phyloP scores from a whole-genome alignment of 1,140 invertebrate species.

The Camponotus vicinus region DNA sequence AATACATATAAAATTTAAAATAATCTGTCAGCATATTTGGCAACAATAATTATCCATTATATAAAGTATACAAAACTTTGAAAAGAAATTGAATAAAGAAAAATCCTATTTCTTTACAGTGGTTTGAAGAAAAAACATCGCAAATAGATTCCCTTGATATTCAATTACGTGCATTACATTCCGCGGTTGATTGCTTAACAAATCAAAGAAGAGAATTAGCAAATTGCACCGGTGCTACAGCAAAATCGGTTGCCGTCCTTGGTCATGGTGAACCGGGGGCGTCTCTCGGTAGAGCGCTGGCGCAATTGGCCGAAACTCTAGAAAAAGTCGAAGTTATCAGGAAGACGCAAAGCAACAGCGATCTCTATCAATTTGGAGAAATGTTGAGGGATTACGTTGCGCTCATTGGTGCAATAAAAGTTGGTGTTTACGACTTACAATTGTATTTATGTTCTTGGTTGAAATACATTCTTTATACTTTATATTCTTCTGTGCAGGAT shows the following conservation, averaged over 20 bases:
- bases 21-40: not conserved
- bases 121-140: constrained; percentile 98
- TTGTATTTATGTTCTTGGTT: not conserved
- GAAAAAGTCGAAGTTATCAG: constrained; percentile 94
- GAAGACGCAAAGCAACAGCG: constrained; percentile 97
- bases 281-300: constrained; percentile 95
- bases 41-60: constrained; percentile 15
- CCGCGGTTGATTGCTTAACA: constrained; percentile 95
- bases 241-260: constrained; percentile 96
- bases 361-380: constrained; percentile 97
- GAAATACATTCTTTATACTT: not conserved
- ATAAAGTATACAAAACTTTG: not conserved
- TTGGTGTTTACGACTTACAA: constrained; percentile 73
- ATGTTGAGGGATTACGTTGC: constrained; percentile 98
- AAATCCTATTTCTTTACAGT: constrained; percentile 88
- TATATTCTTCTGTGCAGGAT: constrained; percentile 88
- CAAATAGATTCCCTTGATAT: constrained; percentile 97
- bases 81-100: not conserved
- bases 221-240: constrained; percentile 91
- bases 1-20: constrained; percentile 2
- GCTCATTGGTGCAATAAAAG: constrained; percentile 96
- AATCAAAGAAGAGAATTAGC: constrained; percentile 95
- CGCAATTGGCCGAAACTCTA: constrained; percentile 96
- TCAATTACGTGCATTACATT: constrained; percentile 95
- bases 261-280: constrained; percentile 98